Percentiles rank a stretch among this genome's conserved stretches.
These are phyloP conservation scores for Hybognathus amarus DNA, from an alignment of 2,797 vertebrate species.

Conservation along the genomic window DNA sequence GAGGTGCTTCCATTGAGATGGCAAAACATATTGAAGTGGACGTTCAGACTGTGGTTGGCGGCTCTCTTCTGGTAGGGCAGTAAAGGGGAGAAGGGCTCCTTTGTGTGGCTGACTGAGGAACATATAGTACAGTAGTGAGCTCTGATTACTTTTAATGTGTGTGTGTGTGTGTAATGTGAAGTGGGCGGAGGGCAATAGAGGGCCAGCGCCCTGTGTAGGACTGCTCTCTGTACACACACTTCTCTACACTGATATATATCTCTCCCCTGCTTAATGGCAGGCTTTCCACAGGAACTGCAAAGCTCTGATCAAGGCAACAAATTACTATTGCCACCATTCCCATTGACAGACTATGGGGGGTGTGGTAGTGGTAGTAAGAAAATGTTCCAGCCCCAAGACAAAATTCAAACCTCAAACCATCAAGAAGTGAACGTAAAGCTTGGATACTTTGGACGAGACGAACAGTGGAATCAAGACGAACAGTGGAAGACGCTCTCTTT, in stretches of 20 bases:
- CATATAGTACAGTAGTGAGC: constrained; percentile 48
- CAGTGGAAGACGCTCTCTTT: too few relatives aligned
- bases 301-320: constrained; percentile 50
- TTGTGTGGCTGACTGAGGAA: constrained; percentile 50
- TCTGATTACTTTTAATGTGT: constrained; percentile 31
- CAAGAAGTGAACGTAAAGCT: constrained; percentile 20
- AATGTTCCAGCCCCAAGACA: background rate
- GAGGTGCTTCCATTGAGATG: background rate
- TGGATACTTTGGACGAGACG: too few relatives aligned
- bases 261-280: constrained; percentile 42
- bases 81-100: constrained; percentile 51
- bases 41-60: constrained; percentile 24
- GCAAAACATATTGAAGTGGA: constrained; percentile 24
- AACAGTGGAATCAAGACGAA: too few relatives aligned
- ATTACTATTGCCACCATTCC: constrained; percentile 39
- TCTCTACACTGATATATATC: constrained; percentile 50
- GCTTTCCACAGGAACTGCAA: constrained; percentile 51
- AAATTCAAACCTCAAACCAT: background rate
- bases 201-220: constrained; percentile 28
- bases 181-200: constrained; percentile 37
- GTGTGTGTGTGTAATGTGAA: constrained; percentile 33
- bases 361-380: background rate
- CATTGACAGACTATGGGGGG: background rate
- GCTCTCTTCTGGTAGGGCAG: constrained; percentile 14
- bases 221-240: constrained; percentile 20